Conservation (phyloP, 2,888 invertebrate genomes). For the Eucriotettix oculatus region DNA sequence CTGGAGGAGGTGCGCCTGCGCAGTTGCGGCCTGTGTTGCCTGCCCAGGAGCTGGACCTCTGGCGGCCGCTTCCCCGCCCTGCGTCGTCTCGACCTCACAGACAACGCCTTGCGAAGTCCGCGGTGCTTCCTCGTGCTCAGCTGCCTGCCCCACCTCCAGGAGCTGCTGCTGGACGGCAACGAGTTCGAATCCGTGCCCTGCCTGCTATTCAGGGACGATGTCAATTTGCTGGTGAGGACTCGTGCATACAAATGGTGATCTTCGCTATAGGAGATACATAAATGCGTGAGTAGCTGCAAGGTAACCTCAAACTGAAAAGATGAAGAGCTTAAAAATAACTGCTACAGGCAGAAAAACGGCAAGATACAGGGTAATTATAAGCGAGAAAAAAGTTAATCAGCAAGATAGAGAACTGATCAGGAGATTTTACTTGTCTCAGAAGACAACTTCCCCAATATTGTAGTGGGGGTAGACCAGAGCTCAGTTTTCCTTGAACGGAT, state of each 20-base stretch:
- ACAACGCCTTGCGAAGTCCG: not conserved
- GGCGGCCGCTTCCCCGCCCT: not conserved
- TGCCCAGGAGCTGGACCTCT: not conserved
- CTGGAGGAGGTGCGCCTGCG: not conserved
- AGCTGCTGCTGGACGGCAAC: not conserved
- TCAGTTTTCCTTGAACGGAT: too few relatives aligned
- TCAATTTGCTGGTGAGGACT: not conserved
- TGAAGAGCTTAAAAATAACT: too few relatives aligned
- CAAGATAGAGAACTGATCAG: too few relatives aligned
- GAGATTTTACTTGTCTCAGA: too few relatives aligned
- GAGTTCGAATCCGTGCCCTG: not conserved
- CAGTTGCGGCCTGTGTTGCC: not conserved
- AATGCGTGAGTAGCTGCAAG: too few relatives aligned
- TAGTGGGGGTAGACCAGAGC: too few relatives aligned
- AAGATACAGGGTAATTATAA: too few relatives aligned
- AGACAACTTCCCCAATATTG: too few relatives aligned
- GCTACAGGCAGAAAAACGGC: too few relatives aligned
- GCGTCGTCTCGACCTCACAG: not conserved
- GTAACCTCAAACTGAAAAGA: too few relatives aligned
- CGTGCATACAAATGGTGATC: not conserved
- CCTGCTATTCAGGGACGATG: not conserved
- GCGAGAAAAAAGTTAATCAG: too few relatives aligned
- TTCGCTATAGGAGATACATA: not conserved
- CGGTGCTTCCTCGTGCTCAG: not conserved
- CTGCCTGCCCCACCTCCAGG: not conserved